Base-by-base conservation (phyloP, 2,888 invertebrate genomes). In the Chouioia cunea region DNA sequence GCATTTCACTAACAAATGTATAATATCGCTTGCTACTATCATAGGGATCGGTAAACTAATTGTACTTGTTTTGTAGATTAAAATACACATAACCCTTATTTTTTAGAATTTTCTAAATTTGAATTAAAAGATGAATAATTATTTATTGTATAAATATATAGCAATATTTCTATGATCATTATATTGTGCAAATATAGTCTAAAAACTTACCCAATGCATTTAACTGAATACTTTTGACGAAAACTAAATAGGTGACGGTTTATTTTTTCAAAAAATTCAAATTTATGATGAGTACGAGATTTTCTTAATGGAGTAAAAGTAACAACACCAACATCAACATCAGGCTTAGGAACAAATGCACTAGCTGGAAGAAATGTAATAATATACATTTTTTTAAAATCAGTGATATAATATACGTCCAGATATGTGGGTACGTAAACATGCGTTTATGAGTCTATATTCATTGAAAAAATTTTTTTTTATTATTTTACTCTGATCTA, bases 281-380 rank as follows among this genome's bases (percentile, higher is more conserved):
- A 99, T 0, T 96, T 93, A 47, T 94, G 88, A 70, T 88, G 82
- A 15, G 95, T 93, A 59, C 90, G 86, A 0, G 99, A 97, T 57
- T 88, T 84, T 76, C 90, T 90, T 10, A 92, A 85, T 0, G 99
- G 99, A 16, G 91, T 89, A 58, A 99, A 89, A 58, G 93, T 93
- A 0, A 99, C 97, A 0, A 99, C 95, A 16, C 96, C 97, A 0
- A 98, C 99, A 88, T 99, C 97, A 4, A 99, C 98, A 74, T 99
- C 91, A 0, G 99, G 99, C 81, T 93, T 92, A 0, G 99, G 99
- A 43, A 97, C 89, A 87, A 99, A 99, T 0, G 95, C 93, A 76
- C 87, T 88, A 1, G 90, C 91, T 90, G 62, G 12, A 79, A 74
- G 14, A 54, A 58, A n/a, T n/a, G n/a, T 44, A 12, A 18, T 57